Base-by-base conservation (phyloP, 2,888 invertebrate species). In the Zelleria hepariella region DNA sequence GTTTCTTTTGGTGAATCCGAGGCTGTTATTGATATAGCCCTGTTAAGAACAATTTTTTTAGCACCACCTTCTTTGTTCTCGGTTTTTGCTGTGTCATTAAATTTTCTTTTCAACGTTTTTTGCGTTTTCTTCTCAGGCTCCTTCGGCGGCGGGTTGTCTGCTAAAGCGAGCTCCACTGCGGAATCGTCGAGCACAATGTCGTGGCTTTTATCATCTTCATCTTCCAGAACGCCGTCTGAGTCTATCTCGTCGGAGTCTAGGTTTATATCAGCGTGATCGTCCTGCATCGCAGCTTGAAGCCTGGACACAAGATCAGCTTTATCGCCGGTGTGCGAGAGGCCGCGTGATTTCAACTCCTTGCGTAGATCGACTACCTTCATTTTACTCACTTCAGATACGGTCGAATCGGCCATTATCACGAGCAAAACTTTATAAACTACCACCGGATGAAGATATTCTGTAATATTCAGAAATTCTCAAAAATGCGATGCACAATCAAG, bases 301-400 rank as follows among this genome's bases (percentile, higher is more conserved):
- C 96, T 90, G 65, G 95, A 93, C 51, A 94, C 88, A 58, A 97
- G 86, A 71, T 96, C 96, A 52, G 90, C 93, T 90, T 96, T 97
- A 75, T 96, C 95, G 5, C 97, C 97, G 57, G 91, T 83, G 7
- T 92, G 90, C 15, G 92, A 83, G 24, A 96, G 84, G 23, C 95
- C 95, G 71, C 95, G 92, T 63, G 92, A 83, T 80, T 96, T 96
- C 59, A 97, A 80, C 77, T 96, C 95, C 68, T 93, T 92, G 70
- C 94, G 95, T 67, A 97, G 86, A 78, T 97, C 96, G 15, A 95
- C 93, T 42, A 97, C 96, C 93, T 96, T 82, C 70, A 89, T 76
- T 77, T 88, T 87, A 61, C 65, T 75, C n/a, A 85, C 66, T 66
- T 87, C 86, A 24, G 68, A 66, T 20, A 69, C 64, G 49, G 72